Conservation (phyloP, 1,140 invertebrate species). For the Cotesia glomerata region DNA sequence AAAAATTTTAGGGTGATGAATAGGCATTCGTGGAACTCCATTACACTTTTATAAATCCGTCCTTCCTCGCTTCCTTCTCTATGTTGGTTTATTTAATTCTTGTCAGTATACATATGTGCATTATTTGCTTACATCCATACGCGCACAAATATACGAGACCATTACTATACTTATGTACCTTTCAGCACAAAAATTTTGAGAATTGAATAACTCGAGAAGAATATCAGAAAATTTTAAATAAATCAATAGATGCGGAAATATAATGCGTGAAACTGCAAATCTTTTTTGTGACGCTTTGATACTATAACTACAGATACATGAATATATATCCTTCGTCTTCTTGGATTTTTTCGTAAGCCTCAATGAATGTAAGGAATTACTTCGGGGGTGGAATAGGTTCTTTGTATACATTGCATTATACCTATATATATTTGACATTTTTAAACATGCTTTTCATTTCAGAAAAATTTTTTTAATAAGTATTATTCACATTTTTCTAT, state of each 20-base stretch:
- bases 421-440: background rate
- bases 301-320: constrained; percentile 1
- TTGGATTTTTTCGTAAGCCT: constrained; percentile 39
- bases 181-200: constrained; percentile 1
- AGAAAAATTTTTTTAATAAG: no score
- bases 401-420: background rate
- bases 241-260: constrained; percentile 32
- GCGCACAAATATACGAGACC: no score
- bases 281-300: constrained; percentile 25
- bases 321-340: background rate
- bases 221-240: constrained; percentile 24
- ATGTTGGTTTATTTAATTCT: background rate
- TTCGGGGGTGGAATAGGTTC: constrained; percentile 29
- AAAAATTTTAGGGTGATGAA: constrained; percentile 43
- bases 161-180: no score
- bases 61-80: background rate
- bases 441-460: no score
- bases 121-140: no score
- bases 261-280: constrained; percentile 47
- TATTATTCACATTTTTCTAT: no score
- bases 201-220: constrained; percentile 16
- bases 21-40: constrained; percentile 34
- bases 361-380: constrained; percentile 42
- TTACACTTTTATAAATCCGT: constrained; percentile 11
- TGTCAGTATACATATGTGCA: background rate